Evolutionary conservation across 2,797 vertebrate genomes (phyloP), one percentile per base, ranked within the genome.

Genomic region (Glyptemys insculpta): DNA sequence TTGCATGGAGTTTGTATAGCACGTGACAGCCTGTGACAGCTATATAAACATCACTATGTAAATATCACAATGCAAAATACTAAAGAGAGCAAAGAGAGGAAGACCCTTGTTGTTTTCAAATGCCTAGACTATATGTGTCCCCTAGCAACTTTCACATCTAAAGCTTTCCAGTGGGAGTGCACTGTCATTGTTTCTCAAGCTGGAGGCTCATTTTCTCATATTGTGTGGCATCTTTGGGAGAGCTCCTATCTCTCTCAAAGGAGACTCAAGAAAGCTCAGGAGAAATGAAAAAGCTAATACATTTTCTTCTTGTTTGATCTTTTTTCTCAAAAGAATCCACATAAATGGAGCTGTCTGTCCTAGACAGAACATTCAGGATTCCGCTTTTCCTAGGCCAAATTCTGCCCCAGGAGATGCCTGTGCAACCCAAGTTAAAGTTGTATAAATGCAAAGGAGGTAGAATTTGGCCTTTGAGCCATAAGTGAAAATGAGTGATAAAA

Each of bases 331-430:
- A 92, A 86, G 47, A 49, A 87, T 12, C 81, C 84, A 62, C 95
- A 95, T 92, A 95, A 92, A 92, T 81, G 78, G 76, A 93, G 85
- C 79, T 89, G 84, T 0, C 21, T 92, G 93, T 83, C 91, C 93
- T 89, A 95, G 79, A 93, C 90, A 95, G 85, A 93, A 90, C 81
- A 96, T 94, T 78, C 37, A 88, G 94, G 90, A 72, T 90, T 68
- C 86, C 79, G 83, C 92, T 92, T 65, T 85, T 94, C 90, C 93
- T 94, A 83, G 91, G 85, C 50, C 92, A 78, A 93, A 72, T 80
- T 93, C 93, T 92, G 56, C 82, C 91, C 59, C 79, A 11, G 83
- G 94, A 93, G 95, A 93, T 37, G 88, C 53, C 31, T 91, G 93
- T 87, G 82, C 93, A 96, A 92, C 90, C 78, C 88, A 31, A 18